These are phyloP conservation scores for Perca schrenkii DNA, from an alignment of 2,113 vertebrate genomes.

Conservation along the genomic window DNA sequence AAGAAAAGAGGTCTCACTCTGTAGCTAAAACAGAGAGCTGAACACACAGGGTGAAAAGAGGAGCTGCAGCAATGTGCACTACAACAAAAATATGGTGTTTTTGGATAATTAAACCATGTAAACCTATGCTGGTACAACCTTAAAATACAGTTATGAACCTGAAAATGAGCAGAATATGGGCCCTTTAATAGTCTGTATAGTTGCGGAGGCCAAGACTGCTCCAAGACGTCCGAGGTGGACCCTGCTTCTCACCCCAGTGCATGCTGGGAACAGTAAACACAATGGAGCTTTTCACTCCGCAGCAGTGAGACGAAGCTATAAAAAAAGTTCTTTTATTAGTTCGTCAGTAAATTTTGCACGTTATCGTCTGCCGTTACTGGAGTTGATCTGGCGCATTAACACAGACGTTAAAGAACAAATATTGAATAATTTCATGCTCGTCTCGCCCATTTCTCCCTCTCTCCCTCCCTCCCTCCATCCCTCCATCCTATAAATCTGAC, in stretches of 20 bases:
- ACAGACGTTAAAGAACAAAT: slow-evolving; percentile 1
- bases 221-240: neutral
- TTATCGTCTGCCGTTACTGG: neutral
- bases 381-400: neutral
- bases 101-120: no score
- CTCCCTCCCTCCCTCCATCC: neutral
- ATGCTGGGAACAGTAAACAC: neutral
- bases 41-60: no score
- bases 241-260: neutral
- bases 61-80: no score
- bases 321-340: no score
- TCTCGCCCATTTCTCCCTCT: neutral
- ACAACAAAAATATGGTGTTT: no score
- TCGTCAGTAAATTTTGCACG: neutral
- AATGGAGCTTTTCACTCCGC: neutral
- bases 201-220: neutral
- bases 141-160: no score
- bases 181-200: no score
- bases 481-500: slow-evolving; percentile 39
- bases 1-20: no score
- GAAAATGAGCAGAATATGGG: no score
- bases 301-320: neutral
- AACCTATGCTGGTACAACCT: no score
- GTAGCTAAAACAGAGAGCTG: no score
- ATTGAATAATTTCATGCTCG: neutral